Evolutionary conservation across 2,797 vertebrate species (phyloP), one percentile per base, ranked within the genome.

Genomic region (Hypotaenidia okinawae): DNA sequence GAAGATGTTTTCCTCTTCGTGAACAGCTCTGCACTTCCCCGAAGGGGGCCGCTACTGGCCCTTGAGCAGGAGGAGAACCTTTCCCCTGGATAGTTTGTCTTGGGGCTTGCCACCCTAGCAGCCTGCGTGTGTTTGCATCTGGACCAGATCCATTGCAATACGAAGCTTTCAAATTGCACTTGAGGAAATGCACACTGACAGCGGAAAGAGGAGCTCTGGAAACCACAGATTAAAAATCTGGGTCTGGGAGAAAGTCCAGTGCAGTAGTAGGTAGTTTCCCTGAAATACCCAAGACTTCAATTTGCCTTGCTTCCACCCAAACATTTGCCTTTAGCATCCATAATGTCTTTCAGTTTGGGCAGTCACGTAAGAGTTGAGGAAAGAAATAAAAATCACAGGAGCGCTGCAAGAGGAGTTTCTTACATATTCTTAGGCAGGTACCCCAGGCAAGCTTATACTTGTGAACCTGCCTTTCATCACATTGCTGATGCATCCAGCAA

Each of bases 21-120:
- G 5, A 86, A 30, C 13, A 72, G 45, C 25, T 35, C 30, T 2
- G 2, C 0, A 1, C 6, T 17, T 59, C 32, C 32, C 49, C 7
- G 0, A 30, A 23, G 7, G 11, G 43, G 16, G 5, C 18, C 6
- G 6, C 17, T 2, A 2, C 62, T 35, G 43, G 59, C 11, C 43
- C 28, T 8, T 2, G 0, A 0, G 1, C 2, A 16, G 15, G 39
- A 49, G 24, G 37, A 58, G 17, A 18, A 21, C 23, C 9, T 45
- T 41, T 54, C 49, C 37, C 10, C 24, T 45, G 57, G 39, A n/a
- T 5, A 54, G 43, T 33, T 27, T 30, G 59, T 16, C 63, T 41
- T 22, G n/a, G 39, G 68, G 39, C 43, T 54, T 32, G 22, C 41
- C 41, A 35, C 17, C 43, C 41, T 16, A 24, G 45, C 51, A 55